Evolutionary conservation across 1,140 invertebrate species (phyloP), one percentile per base, ranked within the genome.

Genomic region (Pomacea maculata): DNA sequence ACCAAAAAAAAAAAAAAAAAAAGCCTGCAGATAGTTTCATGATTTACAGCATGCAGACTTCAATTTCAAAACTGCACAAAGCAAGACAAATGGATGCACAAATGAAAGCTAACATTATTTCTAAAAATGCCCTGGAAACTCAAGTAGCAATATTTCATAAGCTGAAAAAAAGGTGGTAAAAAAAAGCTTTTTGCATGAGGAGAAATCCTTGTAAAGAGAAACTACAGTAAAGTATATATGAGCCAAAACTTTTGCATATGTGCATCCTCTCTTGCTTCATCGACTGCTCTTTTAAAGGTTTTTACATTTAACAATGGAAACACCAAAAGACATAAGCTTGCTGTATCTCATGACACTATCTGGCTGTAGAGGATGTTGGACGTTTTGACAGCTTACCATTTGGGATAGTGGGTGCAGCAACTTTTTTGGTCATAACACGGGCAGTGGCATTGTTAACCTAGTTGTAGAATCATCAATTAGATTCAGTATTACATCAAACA

Each of bases 401-500:
- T 87, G 96, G 96, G 91, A 98, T 94, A 89, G 96, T 94, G 84
- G 96, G 94, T 90, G 96, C 95, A 84, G 87, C 84, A 83, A 89
- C 85, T 94, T 99, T 99, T 95, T 98, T 99, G 90, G 97, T 98
- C 94, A 98, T 97, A 92, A 98, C 97, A 93, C 97, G 94, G 87
- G 97, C 97, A 88, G 97, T 99, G 86, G 97, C 97, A 94, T 98
- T 98, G 94, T 98, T 99, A 91, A 98, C 97, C 97, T 98, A 94
- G 90, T 86, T 61, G 57, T 61, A 83, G 80, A 78, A 81, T 77
- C 77, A 78, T 67, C 77, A 78, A 67, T 78, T 57, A 17, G n/a
- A n/a, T 77, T 78, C 77, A 78, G 77, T 70, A 70, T 45, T 68
- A 77, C 63, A 77, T 45, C 7, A 57, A 34, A 78, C 77, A 70